These are phyloP conservation scores for Megalops cyprinoides DNA, from an alignment of 2,797 vertebrate genomes.

Conservation along the genomic window DNA sequence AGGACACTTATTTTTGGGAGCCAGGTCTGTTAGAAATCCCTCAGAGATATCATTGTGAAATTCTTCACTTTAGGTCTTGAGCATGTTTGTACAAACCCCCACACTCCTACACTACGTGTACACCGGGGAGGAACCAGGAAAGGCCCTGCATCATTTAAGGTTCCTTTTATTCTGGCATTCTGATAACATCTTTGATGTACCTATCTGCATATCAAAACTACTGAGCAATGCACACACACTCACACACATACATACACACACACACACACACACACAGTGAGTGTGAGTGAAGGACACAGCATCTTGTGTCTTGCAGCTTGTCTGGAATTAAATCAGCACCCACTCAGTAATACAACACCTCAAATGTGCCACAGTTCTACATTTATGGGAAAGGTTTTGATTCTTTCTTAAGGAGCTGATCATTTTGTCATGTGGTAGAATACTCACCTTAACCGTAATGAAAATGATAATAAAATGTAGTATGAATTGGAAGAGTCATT, in stretches of 20 bases:
- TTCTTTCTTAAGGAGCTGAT: no score
- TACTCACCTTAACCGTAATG: no score
- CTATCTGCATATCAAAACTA: no score
- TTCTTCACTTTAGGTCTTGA: background rate
- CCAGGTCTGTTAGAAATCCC: no score
- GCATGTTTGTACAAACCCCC: background rate
- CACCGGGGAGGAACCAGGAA: no score
- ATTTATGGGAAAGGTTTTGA: background rate
- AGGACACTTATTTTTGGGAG: no score
- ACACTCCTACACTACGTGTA: no score
- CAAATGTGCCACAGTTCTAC: background rate
- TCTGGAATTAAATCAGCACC: conserved; percentile 18
- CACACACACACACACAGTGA: conserved; percentile 25
- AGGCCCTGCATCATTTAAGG: no score
- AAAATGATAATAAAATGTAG: no score
- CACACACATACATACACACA: background rate
- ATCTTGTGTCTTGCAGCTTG: conserved; percentile 28
- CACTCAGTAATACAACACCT: background rate
- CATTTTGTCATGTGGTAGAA: no score
- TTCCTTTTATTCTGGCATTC: no score
- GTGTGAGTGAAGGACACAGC: conserved; percentile 19
- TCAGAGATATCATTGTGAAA: background rate
- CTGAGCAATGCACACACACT: background rate
- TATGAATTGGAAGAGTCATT: no score
- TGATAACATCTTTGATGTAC: background rate